Base-by-base conservation (phyloP, 2,113 vertebrate genomes). In the Heterocephalus glaber region DNA sequence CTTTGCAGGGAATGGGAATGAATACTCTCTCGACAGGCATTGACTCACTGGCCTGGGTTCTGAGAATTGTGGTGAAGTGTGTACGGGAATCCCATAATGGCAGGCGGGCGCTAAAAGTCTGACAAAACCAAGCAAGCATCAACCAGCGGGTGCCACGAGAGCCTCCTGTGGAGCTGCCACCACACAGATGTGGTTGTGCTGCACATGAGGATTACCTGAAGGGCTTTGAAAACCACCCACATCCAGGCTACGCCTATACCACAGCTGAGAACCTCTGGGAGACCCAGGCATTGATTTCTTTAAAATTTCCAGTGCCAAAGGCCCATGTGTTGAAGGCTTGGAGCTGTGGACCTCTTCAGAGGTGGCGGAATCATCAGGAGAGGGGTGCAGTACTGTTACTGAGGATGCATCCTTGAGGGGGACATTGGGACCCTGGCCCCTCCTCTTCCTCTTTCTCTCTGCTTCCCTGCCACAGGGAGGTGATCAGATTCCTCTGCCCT, bases 11-110 rank as follows among this genome's bases (percentile, higher is more conserved):
- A 16, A 44, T n/a, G 9, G 41, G 44, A 66, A 16, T 6, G 3
- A 30, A 49, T 22, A 4, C 7, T 1, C 5, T 22, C 35, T 8
- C 17, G 52, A 8, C 22, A 1, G 0, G 0, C 33, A 24, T 14
- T 16, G 68, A 49, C 38, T 24, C 5, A 1, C 1, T 16, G 35
- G 22, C 1, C 0, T 0, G 33, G 49, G 5, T 47, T 74, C 58
- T 28, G 28, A 82, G 89, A 49, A 63, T 10, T 41, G 1, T 7
- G 20, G 28, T 30, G 28, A 44, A 60, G 14, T 2, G 49, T 54
- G 33, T 54, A 30, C 19, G 12, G n/a, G 47, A 22, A 0, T 54
- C 60, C 79, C 44, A 0, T 0, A 3, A 47, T 24, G 13, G 63
- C 38, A 12, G 49, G 38, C 38, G 9, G 72, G 47, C n/a, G 17